Evolutionary conservation across 2,888 invertebrate species (phyloP), one percentile per base, ranked within the genome.

Genomic region (Euclidia mi): DNA sequence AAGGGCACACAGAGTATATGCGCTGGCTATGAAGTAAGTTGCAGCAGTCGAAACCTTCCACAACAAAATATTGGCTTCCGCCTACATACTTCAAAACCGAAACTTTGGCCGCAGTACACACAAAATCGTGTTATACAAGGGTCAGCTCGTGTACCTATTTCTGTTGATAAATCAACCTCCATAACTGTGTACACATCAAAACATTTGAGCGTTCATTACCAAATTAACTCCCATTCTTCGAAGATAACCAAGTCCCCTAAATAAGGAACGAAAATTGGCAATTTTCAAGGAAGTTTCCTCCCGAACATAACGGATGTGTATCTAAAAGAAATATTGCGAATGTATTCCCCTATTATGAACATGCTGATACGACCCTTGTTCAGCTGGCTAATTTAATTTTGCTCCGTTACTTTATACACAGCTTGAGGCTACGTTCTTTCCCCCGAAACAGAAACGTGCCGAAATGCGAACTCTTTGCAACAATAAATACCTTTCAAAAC

Each of bases 271-370:
- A 68, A 69, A 75, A 76, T 76, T 77, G 72, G 53, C 71, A 69
- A 72, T 76, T 76, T 63, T 61, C 64, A 70, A 76, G 44, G 45
- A 63, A 67, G 48, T 68, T 65, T 51, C 46, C 65, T 60, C 73
- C 76, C 75, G 60, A 50, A 57, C 47, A 48, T 56, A 56, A 51
- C 56, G 60, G 25, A 71, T 50, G 58, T 74, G 76, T 75, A 73
- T 71, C 76, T 78, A 79, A 79, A 76, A 78, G 75, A 80, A 78
- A 74, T 75, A 78, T 82, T 71, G 65, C 68, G 68, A 67, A 66
- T 71, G 68, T 79, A 79, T 71, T 63, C 70, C 71, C 67, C 71
- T 62, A 62, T 63, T 65, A 71, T 65, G 63, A 59, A 65, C 66
- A 64, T 62, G 46, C 53, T 59, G 64, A 73, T 65, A 65, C 56